phyloP scores from a whole-genome alignment of 64 coral and sea anemone species.

The Exaiptasia diaphana region DNA sequence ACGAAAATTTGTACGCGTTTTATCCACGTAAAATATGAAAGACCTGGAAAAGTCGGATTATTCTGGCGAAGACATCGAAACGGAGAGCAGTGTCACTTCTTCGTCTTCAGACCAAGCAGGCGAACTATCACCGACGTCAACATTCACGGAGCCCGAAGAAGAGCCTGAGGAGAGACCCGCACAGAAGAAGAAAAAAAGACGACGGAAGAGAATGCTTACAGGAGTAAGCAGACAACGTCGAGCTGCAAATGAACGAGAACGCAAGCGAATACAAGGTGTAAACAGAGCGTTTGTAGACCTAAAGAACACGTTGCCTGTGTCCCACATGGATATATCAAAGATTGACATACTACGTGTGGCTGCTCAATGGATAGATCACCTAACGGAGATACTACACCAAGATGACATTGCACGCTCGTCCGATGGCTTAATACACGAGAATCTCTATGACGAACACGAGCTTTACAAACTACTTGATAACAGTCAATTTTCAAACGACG shows the following conservation, averaged over 20 bases:
- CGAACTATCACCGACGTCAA: slow-evolving; percentile 6
- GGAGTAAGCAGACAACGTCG: slow-evolving; percentile 83
- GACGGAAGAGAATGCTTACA: slow-evolving; percentile 89
- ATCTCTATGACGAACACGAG: slow-evolving; percentile 18
- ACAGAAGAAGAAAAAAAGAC: slow-evolving; percentile 58
- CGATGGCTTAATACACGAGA: neutral
- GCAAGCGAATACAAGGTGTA: slow-evolving; percentile 78
- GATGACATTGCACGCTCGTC: slow-evolving; percentile 8
- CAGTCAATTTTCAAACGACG: neutral
- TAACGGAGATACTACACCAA: slow-evolving; percentile 72
- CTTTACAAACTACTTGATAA: slow-evolving; percentile 6
- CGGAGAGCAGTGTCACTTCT: neutral
- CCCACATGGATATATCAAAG: slow-evolving; percentile 90
- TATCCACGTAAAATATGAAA: neutral
- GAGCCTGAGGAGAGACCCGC: neutral
- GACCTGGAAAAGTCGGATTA: slow-evolving; percentile 16
- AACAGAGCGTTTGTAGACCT: slow-evolving; percentile 89
- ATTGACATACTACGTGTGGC: slow-evolving; percentile 88
- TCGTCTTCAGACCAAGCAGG: slow-evolving; percentile 1
- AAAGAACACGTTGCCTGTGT: slow-evolving; percentile 80
- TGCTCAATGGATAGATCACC: slow-evolving; percentile 85
- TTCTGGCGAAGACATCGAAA: neutral
- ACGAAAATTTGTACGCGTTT: neutral
- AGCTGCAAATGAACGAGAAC: slow-evolving; percentile 82
- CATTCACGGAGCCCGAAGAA: slow-evolving; percentile 1